These are phyloP conservation scores for Cotesia chilonis DNA, from an alignment of 1,140 invertebrate genomes.

Conservation along the genomic window DNA sequence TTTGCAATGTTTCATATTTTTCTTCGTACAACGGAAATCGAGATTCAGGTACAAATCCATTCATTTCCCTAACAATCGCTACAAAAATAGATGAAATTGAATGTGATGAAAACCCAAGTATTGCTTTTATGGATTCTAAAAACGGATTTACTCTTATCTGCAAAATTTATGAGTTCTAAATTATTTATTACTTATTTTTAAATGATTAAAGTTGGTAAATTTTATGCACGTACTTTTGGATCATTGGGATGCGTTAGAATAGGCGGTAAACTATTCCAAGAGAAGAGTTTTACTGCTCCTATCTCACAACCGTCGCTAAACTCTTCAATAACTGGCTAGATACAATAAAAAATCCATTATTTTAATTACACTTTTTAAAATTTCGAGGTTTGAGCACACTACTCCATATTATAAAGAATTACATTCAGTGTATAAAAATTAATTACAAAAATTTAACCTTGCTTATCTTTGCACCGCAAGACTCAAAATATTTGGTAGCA, in stretches of 20 bases:
- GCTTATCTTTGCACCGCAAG: constrained; percentile 50
- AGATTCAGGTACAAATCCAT: constrained; percentile 59
- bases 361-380: no score
- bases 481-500: constrained; percentile 61
- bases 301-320: constrained; percentile 26
- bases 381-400: no score
- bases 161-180: constrained; percentile 21
- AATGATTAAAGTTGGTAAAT: not conserved
- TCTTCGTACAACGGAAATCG: constrained; percentile 49
- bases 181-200: no score
- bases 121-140: constrained; percentile 61
- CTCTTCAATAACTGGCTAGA: constrained; percentile 21
- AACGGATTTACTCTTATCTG: constrained; percentile 58
- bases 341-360: no score
- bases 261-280: constrained; percentile 65
- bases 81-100: constrained; percentile 60
- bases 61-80: constrained; percentile 51
- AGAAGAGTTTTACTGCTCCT: constrained; percentile 57
- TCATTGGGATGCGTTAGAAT: constrained; percentile 63
- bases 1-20: constrained; percentile 48
- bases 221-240: constrained; percentile 61
- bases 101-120: constrained; percentile 59
- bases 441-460: constrained; percentile 47
- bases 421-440: not conserved
- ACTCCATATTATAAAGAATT: no score